phyloP scores from a whole-genome alignment of 2,797 vertebrate genomes.

The Acrossocheilus fasciatus region DNA sequence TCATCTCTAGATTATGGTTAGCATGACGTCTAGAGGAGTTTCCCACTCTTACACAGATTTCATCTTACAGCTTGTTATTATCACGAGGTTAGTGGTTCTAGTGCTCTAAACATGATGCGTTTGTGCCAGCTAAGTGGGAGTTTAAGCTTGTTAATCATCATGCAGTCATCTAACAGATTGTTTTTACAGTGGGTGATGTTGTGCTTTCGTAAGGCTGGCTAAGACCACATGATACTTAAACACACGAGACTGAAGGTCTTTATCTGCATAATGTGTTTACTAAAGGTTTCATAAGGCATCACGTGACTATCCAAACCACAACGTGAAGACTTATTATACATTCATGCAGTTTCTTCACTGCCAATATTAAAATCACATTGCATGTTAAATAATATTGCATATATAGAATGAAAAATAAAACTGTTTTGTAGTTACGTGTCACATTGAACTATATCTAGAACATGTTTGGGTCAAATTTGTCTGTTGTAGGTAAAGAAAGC shows the following conservation, averaged over 20 bases:
- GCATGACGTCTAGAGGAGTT: constrained; percentile 8
- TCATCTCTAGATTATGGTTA: not conserved
- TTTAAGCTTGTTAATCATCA: not conserved
- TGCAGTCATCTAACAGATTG: not conserved
- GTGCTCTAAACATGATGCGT: not conserved
- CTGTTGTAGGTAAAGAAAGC: not conserved
- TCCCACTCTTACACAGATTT: not conserved
- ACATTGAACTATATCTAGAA: not conserved
- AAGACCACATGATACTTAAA: constrained; percentile 36
- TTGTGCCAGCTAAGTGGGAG: not conserved
- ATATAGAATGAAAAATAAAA: not conserved
- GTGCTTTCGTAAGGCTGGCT: constrained; percentile 12
- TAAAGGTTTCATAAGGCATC: not conserved
- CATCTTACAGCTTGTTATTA: not conserved
- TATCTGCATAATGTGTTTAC: constrained; percentile 22
- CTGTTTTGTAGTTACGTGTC: not conserved
- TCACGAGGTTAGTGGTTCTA: not conserved
- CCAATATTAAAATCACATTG: not conserved
- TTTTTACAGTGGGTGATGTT: not conserved
- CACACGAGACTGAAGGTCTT: not conserved
- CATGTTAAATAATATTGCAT: not conserved
- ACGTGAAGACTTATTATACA: not conserved
- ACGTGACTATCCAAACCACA: constrained; percentile 10
- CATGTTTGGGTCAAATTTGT: not conserved
- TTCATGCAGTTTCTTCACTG: not conserved